Evolutionary conservation across 2,888 invertebrate genomes (phyloP), one percentile per base, ranked within the genome.

Genomic region (Temnothorax unifasciatus): DNA sequence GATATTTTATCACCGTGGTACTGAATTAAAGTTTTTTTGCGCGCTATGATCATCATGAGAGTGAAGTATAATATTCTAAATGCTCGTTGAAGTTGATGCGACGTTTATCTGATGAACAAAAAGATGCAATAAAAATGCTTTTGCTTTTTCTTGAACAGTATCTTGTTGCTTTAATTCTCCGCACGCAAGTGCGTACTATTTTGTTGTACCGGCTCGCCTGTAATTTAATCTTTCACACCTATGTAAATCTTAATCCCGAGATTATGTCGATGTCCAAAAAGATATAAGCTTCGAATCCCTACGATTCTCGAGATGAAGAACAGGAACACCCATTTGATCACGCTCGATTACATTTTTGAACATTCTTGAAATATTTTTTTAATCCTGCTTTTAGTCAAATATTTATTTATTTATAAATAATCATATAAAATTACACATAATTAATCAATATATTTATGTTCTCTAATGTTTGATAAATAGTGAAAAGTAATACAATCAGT

Each of bases 201-300:
- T 11, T 54, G 34, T 38, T 47, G 44, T 59, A 74, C 52, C 83
- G 86, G 83, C 87, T 89, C 77, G 57, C 29, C 69, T 77, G 92
- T 91, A 92, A 92, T 92, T 92, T 88, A 91, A 91, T 92, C 91
- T 92, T 90, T 88, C 88, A 90, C 91, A 92, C 90, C 90, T 91
- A 89, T 88, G 90, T 90, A 87, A 89, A 90, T 91, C 91, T 92
- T 92, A 92, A 92, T 92, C 92, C 90, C 61, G 83, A 90, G 90
- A 92, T 92, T 92, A 91, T 90, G 87, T 89, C 91, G 87, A 91
- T 91, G 90, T 87, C 86, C 82, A 89, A 91, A 91, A 88, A 86
- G 34, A 15, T 86, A 85, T 54, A 66, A 82, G 76, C 74, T 79
- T 76, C 18, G 6, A 50, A 82, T 71, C 41, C 52, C 52, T 73